Evolutionary conservation across 2,888 invertebrate species (phyloP).

Genomic region (Saturnia pavonia): DNA sequence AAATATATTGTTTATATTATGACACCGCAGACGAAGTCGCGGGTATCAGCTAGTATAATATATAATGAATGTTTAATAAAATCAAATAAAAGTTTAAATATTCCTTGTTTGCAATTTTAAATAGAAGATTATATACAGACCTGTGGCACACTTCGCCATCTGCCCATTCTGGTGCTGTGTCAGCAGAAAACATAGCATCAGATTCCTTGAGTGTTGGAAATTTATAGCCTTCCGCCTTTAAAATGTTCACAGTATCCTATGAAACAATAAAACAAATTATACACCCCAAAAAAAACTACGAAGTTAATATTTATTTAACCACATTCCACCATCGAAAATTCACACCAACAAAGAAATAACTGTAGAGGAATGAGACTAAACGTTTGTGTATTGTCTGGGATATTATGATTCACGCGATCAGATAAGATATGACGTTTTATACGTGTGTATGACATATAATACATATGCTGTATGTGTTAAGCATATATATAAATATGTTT

Average conservation of each 20-base stretch:
- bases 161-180: slow-evolving; percentile 98
- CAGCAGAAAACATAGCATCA: slow-evolving; percentile 99
- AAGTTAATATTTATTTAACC: background rate
- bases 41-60: too few species aligned
- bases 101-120: background rate
- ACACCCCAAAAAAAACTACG: background rate
- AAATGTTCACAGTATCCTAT: slow-evolving; percentile 95
- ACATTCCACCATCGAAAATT: background rate
- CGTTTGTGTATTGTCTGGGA: slow-evolving; percentile 40
- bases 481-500: slow-evolving; percentile 28
- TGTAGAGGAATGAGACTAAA: background rate
- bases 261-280: slow-evolving; percentile 15
- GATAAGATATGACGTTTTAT: slow-evolving; percentile 45
- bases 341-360: slow-evolving; percentile 16
- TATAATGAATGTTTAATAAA: background rate
- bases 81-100: background rate
- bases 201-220: slow-evolving; percentile 96
- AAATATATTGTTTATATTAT: too few species aligned
- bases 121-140: slow-evolving; percentile 41
- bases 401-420: slow-evolving; percentile 44
- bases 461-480: background rate
- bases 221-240: slow-evolving; percentile 96
- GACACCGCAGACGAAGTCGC: too few species aligned
- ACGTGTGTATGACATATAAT: too few species aligned
- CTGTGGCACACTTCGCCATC: slow-evolving; percentile 97